phyloP scores from a whole-genome alignment of 2,888 invertebrate species.

The Molorchus minor region DNA sequence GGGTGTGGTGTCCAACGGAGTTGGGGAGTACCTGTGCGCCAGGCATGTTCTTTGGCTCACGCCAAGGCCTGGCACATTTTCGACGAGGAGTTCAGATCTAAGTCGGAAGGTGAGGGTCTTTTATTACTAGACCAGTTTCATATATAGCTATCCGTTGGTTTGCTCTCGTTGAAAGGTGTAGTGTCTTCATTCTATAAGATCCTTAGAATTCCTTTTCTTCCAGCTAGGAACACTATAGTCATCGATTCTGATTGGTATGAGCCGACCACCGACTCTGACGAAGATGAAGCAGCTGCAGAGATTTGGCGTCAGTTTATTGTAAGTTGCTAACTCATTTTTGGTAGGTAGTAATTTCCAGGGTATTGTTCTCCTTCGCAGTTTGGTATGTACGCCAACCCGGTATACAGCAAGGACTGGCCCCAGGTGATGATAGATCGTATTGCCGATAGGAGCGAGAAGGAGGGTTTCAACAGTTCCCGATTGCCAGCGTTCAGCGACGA shows the following conservation, averaged over 20 bases:
- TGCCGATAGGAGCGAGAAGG: conserved; percentile 63
- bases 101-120: conserved; percentile 66
- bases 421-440: conserved; percentile 69
- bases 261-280: no score
- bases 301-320: no score
- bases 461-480: conserved; percentile 66
- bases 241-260: no score
- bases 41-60: conserved; percentile 74
- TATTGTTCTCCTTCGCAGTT: conserved; percentile 28
- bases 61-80: conserved; percentile 73
- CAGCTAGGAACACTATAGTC: no score
- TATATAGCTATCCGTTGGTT: no score
- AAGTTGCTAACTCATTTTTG: no score
- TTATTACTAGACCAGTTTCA: no score
- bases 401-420: conserved; percentile 75
- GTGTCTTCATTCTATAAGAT: no score
- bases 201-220: no score
- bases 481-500: conserved; percentile 69
- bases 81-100: conserved; percentile 67
- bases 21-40: conserved; percentile 72
- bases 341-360: no score
- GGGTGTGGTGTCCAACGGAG: conserved; percentile 60
- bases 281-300: no score
- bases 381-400: conserved; percentile 64
- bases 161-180: no score